A percentile compares a stretch with the other conserved stretches of the same genome.
These are phyloP conservation scores for Lepidurus couesii DNA, from an alignment of 1,140 invertebrate genomes.

Conservation along the genomic window DNA sequence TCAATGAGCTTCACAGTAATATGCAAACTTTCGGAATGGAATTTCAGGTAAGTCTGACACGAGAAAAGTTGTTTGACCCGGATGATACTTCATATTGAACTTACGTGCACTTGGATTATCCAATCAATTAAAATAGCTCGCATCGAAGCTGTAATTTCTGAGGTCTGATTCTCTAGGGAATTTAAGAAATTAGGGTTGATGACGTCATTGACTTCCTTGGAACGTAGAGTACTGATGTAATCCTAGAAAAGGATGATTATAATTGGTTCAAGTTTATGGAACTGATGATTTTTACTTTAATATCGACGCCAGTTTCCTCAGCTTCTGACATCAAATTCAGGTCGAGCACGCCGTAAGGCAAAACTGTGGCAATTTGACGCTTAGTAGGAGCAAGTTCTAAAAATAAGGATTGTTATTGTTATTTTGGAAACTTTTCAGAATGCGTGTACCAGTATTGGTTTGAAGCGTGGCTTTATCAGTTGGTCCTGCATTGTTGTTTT, in stretches of 20 bases:
- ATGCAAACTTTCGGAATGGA: constrained; percentile 25
- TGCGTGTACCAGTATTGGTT: neutral
- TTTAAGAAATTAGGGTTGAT: neutral
- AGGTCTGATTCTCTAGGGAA: neutral
- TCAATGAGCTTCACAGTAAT: constrained; percentile 28
- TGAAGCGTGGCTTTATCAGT: neutral
- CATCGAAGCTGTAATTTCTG: constrained; percentile 26
- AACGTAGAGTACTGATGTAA: neutral
- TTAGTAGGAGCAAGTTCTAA: neutral
- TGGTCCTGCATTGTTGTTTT: neutral
- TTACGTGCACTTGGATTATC: constrained; percentile 30
- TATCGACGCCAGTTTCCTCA: neutral
- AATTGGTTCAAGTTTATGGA: neutral
- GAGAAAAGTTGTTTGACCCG: neutral
- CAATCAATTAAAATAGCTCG: constrained; percentile 30
- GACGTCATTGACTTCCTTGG: neutral
- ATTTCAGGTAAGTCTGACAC: constrained; percentile 1
- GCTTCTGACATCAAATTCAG: neutral
- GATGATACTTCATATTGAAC: neutral
- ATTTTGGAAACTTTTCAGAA: neutral
- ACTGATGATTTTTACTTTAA: neutral
- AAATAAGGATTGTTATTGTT: neutral
- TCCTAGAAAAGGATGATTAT: neutral
- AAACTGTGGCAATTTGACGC: neutral
- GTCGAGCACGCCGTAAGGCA: neutral